These are phyloP conservation scores for Thumatha senex DNA, from an alignment of 2,888 invertebrate species.

Conservation along the genomic window DNA sequence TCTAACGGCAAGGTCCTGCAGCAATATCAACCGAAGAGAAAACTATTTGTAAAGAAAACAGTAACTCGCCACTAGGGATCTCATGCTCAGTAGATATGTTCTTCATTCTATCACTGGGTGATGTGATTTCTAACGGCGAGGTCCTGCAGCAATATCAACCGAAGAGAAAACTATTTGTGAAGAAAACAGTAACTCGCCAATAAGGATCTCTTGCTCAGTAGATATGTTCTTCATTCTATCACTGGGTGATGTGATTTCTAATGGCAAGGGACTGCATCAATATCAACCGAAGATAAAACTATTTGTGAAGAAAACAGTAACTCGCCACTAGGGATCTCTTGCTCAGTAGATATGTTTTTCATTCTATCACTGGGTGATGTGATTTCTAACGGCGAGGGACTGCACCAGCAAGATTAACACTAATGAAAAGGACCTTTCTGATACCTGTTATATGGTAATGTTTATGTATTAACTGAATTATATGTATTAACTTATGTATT, in stretches of 20 bases:
- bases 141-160: too few relatives aligned
- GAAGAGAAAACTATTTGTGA: too few relatives aligned
- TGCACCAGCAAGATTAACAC: too few relatives aligned
- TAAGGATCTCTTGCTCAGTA: slow-evolving; percentile 15
- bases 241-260: slow-evolving; percentile 14
- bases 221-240: slow-evolving; percentile 15
- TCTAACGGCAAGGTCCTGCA: background rate
- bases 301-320: background rate
- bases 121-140: slow-evolving; percentile 19
- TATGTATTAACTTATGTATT: too few relatives aligned
- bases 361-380: slow-evolving; percentile 19
- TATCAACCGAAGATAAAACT: background rate
- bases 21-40: background rate
- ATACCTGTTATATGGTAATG: too few relatives aligned
- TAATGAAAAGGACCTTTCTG: too few relatives aligned
- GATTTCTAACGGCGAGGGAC: too few relatives aligned
- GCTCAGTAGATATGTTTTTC: slow-evolving; percentile 1
- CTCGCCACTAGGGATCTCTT: background rate
- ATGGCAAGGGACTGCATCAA: background rate
- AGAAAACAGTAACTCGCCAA: too few relatives aligned
- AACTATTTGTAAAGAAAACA: background rate
- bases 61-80: slow-evolving; percentile 15
- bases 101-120: slow-evolving; percentile 33
- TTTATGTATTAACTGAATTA: too few relatives aligned
- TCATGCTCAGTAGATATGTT: slow-evolving; percentile 22